Conservation (phyloP, 2,113 vertebrate species). For the Eretmodus cyanostictus region DNA sequence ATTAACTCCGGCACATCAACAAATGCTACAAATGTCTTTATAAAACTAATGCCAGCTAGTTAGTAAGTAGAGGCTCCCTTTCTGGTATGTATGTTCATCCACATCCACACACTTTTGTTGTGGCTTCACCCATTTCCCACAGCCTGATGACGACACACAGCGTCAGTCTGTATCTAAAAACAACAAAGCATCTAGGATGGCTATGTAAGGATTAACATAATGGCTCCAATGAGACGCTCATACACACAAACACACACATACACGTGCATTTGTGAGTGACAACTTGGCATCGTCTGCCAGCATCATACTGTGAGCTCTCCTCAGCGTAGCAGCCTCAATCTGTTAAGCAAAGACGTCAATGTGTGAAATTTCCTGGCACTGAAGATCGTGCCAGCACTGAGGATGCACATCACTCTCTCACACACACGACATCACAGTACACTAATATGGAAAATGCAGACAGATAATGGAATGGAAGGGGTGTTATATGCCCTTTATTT, state of each 20-base stretch:
- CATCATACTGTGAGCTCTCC: slow-evolving; percentile 1
- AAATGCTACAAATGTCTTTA: neutral
- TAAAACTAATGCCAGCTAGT: neutral
- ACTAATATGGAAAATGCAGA: neutral
- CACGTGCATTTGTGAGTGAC: neutral
- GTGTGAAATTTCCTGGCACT: slow-evolving; percentile 49
- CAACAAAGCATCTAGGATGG: neutral
- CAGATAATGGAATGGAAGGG: neutral
- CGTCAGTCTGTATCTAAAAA: slow-evolving; percentile 32
- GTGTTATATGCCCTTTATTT: neutral
- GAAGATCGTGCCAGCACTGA: neutral
- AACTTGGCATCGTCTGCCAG: neutral
- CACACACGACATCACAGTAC: neutral
- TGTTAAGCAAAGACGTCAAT: slow-evolving; percentile 51
- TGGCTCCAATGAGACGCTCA: neutral
- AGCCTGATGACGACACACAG: slow-evolving; percentile 3
- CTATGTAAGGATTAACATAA: neutral
- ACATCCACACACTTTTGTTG: neutral
- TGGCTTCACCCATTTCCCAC: neutral
- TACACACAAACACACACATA: neutral
- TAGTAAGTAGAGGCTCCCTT: neutral
- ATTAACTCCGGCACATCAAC: accelerated
- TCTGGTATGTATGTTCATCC: neutral
- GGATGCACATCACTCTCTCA: neutral
- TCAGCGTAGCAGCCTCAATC: slow-evolving; percentile 27